Conservation (phyloP, 2,113 vertebrate species). For the Pyxicephalus adspersus region DNA sequence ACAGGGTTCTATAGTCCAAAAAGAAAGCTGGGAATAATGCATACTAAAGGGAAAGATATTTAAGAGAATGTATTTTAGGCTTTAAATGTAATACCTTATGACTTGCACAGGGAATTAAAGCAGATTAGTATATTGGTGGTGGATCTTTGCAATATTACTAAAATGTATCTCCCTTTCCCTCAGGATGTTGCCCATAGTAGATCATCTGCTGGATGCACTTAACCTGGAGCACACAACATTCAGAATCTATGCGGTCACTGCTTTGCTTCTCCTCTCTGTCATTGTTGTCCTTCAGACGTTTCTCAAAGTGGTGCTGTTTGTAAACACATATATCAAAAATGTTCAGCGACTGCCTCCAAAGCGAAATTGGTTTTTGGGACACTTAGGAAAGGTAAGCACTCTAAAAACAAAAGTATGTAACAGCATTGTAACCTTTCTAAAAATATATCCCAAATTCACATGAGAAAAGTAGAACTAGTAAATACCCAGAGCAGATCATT, state of each 20-base stretch:
- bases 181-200: constrained; percentile 64
- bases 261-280: constrained; percentile 63
- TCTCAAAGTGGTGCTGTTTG: constrained; percentile 31
- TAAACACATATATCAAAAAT: constrained; percentile 65
- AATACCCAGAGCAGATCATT: too few relatives aligned
- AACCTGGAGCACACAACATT: constrained; percentile 58
- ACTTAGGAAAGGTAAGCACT: constrained; percentile 78
- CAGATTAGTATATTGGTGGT: too few relatives aligned
- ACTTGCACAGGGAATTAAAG: too few relatives aligned
- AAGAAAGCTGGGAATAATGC: too few relatives aligned
- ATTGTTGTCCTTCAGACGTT: constrained; percentile 58
- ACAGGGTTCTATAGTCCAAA: too few relatives aligned
- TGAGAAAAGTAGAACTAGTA: too few relatives aligned
- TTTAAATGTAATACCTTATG: too few relatives aligned
- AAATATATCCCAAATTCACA: too few relatives aligned
- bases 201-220: constrained; percentile 57
- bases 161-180: neutral
- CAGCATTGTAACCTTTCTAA: neutral
- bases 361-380: constrained; percentile 82
- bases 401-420: neutral
- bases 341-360: constrained; percentile 69
- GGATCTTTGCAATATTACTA: too few relatives aligned
- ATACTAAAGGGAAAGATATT: too few relatives aligned
- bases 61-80: too few relatives aligned
- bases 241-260: constrained; percentile 18